These are phyloP conservation scores for Zaprionus capensis DNA, from an alignment of 1,140 invertebrate species.

Conservation along the genomic window DNA sequence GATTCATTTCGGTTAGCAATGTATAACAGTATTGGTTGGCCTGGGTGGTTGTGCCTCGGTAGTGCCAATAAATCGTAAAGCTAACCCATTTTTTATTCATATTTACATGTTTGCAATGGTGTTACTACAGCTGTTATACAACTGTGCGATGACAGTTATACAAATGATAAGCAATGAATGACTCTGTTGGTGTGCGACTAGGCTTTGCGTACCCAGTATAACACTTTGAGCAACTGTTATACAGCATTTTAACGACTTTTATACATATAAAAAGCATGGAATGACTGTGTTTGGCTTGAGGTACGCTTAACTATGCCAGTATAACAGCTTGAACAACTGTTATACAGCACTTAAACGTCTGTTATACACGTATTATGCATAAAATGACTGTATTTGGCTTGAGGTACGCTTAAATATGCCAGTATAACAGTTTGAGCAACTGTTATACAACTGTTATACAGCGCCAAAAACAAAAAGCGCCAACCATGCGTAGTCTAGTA, in stretches of 20 bases:
- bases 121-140: conserved; percentile 5
- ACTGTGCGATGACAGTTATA: not conserved
- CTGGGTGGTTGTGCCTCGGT: not conserved
- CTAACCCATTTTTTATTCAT: not conserved
- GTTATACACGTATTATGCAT: not conserved
- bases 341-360: not conserved
- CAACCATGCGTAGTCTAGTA: too few species aligned
- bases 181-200: not conserved
- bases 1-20: conserved; percentile 14
- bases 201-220: not conserved
- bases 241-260: not conserved
- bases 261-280: not conserved
- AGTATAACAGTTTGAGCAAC: conserved; percentile 10
- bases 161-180: not conserved
- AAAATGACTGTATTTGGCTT: too few species aligned
- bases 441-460: conserved; percentile 16
- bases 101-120: not conserved
- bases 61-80: not conserved
- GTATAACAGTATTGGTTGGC: not conserved
- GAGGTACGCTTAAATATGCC: too few species aligned
- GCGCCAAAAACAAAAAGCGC: not conserved
- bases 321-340: not conserved
- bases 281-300: too few species aligned
- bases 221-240: not conserved
- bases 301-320: not conserved